phyloP scores from a whole-genome alignment of 1,140 invertebrate species.

The Gryllus bimaculatus region DNA sequence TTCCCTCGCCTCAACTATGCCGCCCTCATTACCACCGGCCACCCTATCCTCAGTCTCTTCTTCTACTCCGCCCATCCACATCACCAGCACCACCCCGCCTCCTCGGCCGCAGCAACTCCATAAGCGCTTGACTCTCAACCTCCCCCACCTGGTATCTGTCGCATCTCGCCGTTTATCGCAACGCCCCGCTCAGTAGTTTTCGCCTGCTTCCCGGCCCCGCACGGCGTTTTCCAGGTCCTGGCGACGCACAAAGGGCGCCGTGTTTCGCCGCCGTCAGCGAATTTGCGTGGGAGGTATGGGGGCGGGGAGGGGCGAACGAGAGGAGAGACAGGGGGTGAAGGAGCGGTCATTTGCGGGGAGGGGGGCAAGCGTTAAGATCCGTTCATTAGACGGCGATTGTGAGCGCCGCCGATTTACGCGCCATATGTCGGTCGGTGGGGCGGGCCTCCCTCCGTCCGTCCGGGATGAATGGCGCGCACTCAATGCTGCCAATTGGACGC shows the following conservation, averaged over 20 bases:
- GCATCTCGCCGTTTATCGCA: background rate
- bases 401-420: background rate
- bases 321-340: background rate
- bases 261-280: background rate
- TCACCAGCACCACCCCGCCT: background rate
- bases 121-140: background rate
- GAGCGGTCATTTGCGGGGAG: background rate
- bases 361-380: background rate
- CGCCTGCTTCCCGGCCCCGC: background rate
- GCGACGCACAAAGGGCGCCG: background rate
- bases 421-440: background rate
- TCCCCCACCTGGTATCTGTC: background rate
- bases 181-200: background rate
- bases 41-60: background rate
- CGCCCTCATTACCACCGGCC: background rate
- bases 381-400: background rate
- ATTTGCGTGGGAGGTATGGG: background rate
- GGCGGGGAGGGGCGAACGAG: background rate
- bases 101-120: too few relatives aligned
- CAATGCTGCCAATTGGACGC: too few relatives aligned
- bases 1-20: too few relatives aligned
- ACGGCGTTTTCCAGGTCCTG: background rate
- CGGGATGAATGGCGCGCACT: too few relatives aligned
- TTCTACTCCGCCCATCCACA: background rate
- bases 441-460: too few relatives aligned